Percentiles rank a stretch among this genome's conserved stretches.
These are phyloP conservation scores for Lydus trimaculatus DNA, from an alignment of 2,888 invertebrate genomes.

Conservation along the genomic window DNA sequence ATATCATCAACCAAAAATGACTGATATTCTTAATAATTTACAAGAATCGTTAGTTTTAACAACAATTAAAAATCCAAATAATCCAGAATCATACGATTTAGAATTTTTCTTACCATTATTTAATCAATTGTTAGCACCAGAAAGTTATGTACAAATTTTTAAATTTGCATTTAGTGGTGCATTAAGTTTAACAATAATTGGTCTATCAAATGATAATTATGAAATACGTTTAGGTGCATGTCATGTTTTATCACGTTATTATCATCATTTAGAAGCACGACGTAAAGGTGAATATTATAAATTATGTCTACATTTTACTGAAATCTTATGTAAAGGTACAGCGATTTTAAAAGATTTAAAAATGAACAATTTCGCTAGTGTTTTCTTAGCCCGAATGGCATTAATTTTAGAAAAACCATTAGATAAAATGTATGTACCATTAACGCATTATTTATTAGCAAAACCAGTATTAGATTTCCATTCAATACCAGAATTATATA, in stretches of 20 bases:
- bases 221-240: slow-evolving; percentile 76
- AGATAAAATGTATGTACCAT: slow-evolving; percentile 76
- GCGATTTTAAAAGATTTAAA: slow-evolving; percentile 46
- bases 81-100: slow-evolving; percentile 75
- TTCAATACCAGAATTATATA: slow-evolving; percentile 87
- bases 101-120: slow-evolving; percentile 82
- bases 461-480: slow-evolving; percentile 79
- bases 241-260: slow-evolving; percentile 76
- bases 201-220: slow-evolving; percentile 72
- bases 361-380: slow-evolving; percentile 62
- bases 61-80: slow-evolving; percentile 67
- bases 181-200: slow-evolving; percentile 73
- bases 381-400: slow-evolving; percentile 75
- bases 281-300: slow-evolving; percentile 70
- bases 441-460: slow-evolving; percentile 60
- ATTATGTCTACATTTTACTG: slow-evolving; percentile 73
- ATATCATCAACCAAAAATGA: slow-evolving; percentile 76
- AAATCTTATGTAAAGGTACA: slow-evolving; percentile 70
- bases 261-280: slow-evolving; percentile 75
- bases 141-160: slow-evolving; percentile 75
- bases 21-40: slow-evolving; percentile 76
- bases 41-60: slow-evolving; percentile 69
- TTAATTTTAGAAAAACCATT: slow-evolving; percentile 77
- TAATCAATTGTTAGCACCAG: slow-evolving; percentile 76
- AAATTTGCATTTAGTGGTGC: slow-evolving; percentile 74